phyloP scores from a whole-genome alignment of 2,797 vertebrate species.

The Tympanoctomys barrerae region DNA sequence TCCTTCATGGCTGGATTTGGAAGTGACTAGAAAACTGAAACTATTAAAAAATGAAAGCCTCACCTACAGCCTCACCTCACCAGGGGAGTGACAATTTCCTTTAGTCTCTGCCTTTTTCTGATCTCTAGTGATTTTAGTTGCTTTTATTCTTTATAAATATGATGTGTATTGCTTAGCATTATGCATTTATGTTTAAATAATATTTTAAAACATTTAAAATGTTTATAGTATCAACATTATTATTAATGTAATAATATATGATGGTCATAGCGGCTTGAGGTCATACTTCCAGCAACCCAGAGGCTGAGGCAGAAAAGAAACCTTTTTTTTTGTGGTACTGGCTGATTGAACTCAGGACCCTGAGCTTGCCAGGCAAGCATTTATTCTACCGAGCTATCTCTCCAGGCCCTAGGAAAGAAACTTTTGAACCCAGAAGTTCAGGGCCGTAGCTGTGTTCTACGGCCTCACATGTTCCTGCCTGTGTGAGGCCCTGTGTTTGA shows the following conservation, averaged over 20 bases:
- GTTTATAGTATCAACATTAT: neutral
- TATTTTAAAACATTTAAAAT: slow-evolving; percentile 4
- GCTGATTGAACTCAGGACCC: too few relatives aligned
- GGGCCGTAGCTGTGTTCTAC: neutral
- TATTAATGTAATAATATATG: neutral
- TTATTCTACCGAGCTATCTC: too few relatives aligned
- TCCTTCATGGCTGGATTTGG: neutral
- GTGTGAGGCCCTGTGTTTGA: neutral
- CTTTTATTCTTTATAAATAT: neutral
- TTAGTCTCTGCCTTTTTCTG: neutral
- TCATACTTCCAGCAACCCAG: neutral
- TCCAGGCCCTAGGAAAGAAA: too few relatives aligned
- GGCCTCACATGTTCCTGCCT: too few relatives aligned
- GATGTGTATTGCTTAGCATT: neutral
- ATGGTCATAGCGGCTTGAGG: neutral
- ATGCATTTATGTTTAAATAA: neutral
- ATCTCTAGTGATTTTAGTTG: neutral
- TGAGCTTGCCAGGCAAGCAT: too few relatives aligned
- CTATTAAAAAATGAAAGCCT: slow-evolving; percentile 5
- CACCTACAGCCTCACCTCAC: neutral
- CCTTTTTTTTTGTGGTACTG: too few relatives aligned
- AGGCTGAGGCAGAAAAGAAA: neutral
- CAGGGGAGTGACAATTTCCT: neutral
- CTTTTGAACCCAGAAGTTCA: neutral
- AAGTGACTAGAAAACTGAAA: neutral